Evolutionary conservation across 2,797 vertebrate species (phyloP), one percentile per base, ranked within the genome.

Genomic region (Artibeus jamaicensis): DNA sequence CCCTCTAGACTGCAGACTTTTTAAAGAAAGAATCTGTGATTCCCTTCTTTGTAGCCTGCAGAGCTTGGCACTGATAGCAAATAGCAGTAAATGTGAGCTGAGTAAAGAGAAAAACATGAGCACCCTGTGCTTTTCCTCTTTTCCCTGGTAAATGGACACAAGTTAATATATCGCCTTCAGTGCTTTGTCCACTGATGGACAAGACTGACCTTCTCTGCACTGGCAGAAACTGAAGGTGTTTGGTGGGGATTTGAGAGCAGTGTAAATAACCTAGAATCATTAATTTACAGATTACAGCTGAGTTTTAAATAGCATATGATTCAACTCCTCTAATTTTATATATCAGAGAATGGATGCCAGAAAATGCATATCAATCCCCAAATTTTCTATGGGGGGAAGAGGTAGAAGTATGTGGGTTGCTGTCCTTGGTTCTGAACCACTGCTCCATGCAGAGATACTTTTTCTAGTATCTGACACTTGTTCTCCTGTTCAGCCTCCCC

Each of bases 381-480:
- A n/a, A 42, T 50, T 84, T 71, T 81, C 87, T 77, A 14, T 50
- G 55, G 46, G 39, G 37, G 53, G 11, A 6, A 18, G 22, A 24
- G 19, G 55, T 39, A 44, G 42, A 55, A 11, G 24, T 9, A 3
- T 2, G 1, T 19, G n/a, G 74, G 46, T 34, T 55, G 29, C 96
- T 96, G 81, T 96, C 96, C 96, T 96, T 88, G 87, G 94, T 96
- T 71, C 90, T 96, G 95, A 97, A 94, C 34, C 29, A 81, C 16
- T 37, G 3, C n/a, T 82, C 48, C 46, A 21, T 1, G 1, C 14
- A 24, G 1, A 19, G 1, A 32, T 92, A 1, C 39, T 92, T 77
- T 86, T 70, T 44, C 46, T 77, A 16, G 48, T 0, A 8, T 10
- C 15, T 26, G 22, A 71, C 39, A 12, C 21, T 50, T 55, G 42